phyloP scores from a whole-genome alignment of 1,140 invertebrate species.

The Micrasema longulum region DNA sequence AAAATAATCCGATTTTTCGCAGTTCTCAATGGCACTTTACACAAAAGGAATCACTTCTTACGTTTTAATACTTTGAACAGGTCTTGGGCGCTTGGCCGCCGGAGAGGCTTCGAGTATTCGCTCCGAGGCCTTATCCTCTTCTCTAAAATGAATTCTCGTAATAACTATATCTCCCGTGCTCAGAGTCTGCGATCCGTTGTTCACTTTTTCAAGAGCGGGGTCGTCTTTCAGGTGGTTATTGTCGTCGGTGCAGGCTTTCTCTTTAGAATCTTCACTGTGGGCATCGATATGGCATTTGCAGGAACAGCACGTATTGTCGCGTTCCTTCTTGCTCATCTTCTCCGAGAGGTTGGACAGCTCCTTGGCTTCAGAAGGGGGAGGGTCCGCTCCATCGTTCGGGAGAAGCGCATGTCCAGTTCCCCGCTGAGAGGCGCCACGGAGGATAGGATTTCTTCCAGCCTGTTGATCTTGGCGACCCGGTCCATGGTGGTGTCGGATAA shows the following conservation, averaged over 20 bases:
- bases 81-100: conserved; percentile 58
- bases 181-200: conserved; percentile 79
- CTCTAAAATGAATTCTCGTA: conserved; percentile 87
- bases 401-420: conserved; percentile 64
- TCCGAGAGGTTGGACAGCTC: conserved; percentile 66
- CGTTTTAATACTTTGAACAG: conserved; percentile 35
- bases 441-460: conserved; percentile 85
- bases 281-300: conserved; percentile 69
- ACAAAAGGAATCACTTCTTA: conserved; percentile 31
- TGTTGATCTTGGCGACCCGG: conserved; percentile 87
- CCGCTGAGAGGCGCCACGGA: conserved; percentile 75
- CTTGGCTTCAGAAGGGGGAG: conserved; percentile 66
- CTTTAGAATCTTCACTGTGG: conserved; percentile 55
- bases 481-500: conserved; percentile 86
- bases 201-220: conserved; percentile 22
- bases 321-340: conserved; percentile 62
- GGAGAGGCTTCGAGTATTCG: conserved; percentile 67
- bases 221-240: conserved; percentile 10
- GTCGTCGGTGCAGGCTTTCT: conserved; percentile 55
- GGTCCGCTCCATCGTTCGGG: conserved; percentile 66
- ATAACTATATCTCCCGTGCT: conserved; percentile 95
- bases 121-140: conserved; percentile 73
- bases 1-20: not conserved
- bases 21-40: conserved; percentile 41
- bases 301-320: conserved; percentile 65